These are phyloP conservation scores for Pimpla rufipes DNA, from an alignment of 2,888 invertebrate genomes.

Conservation along the genomic window DNA sequence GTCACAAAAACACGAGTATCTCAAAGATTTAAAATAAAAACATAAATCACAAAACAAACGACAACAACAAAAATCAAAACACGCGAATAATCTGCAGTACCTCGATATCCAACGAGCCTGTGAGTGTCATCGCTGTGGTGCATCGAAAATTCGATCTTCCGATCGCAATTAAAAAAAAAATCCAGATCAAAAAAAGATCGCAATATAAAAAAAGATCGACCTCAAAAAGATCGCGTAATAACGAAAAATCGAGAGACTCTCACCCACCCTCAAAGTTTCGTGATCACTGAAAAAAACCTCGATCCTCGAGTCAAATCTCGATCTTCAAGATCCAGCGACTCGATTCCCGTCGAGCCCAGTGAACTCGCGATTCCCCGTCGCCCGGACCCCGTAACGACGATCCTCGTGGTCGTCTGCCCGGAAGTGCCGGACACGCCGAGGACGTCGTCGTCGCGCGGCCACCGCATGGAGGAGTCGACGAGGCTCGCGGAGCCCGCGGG, in stretches of 20 bases:
- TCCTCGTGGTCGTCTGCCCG: not conserved
- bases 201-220: not conserved
- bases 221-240: too few relatives aligned
- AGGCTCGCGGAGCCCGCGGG: conserved; percentile 73
- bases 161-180: not conserved
- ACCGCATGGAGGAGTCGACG: conserved; percentile 78
- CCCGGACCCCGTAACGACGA: not conserved
- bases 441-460: too few relatives aligned
- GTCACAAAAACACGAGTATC: not conserved
- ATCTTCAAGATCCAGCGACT: too few relatives aligned
- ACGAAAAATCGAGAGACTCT: too few relatives aligned
- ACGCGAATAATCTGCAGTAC: not conserved
- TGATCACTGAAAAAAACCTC: too few relatives aligned
- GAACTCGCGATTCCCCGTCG: too few relatives aligned
- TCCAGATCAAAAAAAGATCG: not conserved
- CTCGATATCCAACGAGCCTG: conserved; percentile 11
- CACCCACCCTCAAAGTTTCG: too few relatives aligned
- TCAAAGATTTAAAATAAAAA: too few relatives aligned
- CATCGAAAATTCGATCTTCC: not conserved
- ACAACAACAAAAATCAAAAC: not conserved
- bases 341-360: too few relatives aligned
- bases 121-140: not conserved
- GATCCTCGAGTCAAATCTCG: too few relatives aligned
- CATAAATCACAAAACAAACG: too few relatives aligned
- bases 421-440: not conserved